phyloP scores from a whole-genome alignment of 1,140 invertebrate genomes.

The Pseudachorutes palmiensis region DNA sequence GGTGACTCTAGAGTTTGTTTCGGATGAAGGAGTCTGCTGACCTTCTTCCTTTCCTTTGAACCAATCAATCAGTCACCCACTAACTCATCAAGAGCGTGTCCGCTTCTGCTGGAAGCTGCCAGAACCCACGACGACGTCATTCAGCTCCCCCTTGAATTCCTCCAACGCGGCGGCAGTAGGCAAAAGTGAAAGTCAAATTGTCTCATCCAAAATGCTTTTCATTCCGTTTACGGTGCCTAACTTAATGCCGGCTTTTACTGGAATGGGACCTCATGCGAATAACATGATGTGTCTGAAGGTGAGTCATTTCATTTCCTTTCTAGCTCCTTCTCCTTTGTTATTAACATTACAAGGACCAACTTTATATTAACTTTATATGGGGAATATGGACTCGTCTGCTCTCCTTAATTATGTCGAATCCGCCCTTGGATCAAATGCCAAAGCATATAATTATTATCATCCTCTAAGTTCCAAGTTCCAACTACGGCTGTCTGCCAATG shows the following conservation, averaged over 20 bases:
- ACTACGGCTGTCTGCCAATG: no score
- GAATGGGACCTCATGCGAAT: constrained; percentile 32
- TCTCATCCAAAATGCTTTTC: constrained; percentile 34
- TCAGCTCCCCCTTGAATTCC: background rate
- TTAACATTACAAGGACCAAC: background rate
- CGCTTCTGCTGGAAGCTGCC: no score
- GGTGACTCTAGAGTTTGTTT: background rate
- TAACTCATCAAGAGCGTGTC: no score
- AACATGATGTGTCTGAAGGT: constrained; percentile 38
- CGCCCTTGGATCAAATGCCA: no score
- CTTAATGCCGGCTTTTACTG: constrained; percentile 35
- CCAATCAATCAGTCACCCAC: no score
- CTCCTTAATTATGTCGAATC: no score
- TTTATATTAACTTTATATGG: background rate
- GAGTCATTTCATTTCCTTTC: constrained; percentile 10
- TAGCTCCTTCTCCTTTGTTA: background rate
- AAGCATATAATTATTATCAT: no score
- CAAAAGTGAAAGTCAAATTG: constrained; percentile 1
- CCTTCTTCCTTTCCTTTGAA: no score
- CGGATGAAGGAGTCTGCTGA: no score
- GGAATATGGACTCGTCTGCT: no score
- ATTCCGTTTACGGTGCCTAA: constrained; percentile 39
- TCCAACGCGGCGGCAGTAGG: background rate
- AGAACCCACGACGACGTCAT: no score
- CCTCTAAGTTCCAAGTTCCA: background rate